Base-by-base conservation (phyloP, 2,888 invertebrate species). In the Agapostemon virescens region DNA sequence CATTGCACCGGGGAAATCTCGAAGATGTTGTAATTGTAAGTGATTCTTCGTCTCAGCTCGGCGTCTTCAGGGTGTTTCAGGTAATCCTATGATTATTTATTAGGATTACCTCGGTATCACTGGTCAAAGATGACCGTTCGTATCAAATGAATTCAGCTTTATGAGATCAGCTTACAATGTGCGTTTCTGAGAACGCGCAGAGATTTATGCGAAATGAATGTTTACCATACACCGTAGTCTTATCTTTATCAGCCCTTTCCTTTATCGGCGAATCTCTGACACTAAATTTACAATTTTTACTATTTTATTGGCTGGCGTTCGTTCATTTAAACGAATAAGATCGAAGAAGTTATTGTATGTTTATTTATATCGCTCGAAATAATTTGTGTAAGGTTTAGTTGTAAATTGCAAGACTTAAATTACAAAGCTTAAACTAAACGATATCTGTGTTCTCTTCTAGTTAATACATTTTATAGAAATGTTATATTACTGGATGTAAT, bases 11-110 rank as follows among this genome's bases (percentile, higher is more conserved):
- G 68, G 69, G 40, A 74, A 86, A 84, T 72, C 38, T 77, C 42
- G 45, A 2, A 68, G 69, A 81, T 76, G 55, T 79, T 55, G 67
- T 58, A 58, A 58, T 58, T 58, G 58, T 49, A 81, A 78, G 64
- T 72, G 70, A 69, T 55, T 58, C 58, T 26, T 55, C 52, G 70
- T 33, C 23, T 45, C 49, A 42, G 38, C 38, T 40, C 40, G n/a
- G 45, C 30, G n/a, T 61, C n/a, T 69, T n/a, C 33, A 52, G 67
- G 23, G 13, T 52, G 66, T 52, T 75, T 42, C 42, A 26, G n/a
- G 26, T 36, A 67, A 67, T 69, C 58, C 49, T 38, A 15, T 36
- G 23, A 70, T 75, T 70, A 70, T 63, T 30, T 66, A 73, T 55
- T 67, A 69, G 69, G 52, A 69, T 69, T 52, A 55, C 36, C 17